These are phyloP conservation scores for Monodelphis domestica DNA, from an alignment of 2,797 vertebrate species.

Conservation along the genomic window DNA sequence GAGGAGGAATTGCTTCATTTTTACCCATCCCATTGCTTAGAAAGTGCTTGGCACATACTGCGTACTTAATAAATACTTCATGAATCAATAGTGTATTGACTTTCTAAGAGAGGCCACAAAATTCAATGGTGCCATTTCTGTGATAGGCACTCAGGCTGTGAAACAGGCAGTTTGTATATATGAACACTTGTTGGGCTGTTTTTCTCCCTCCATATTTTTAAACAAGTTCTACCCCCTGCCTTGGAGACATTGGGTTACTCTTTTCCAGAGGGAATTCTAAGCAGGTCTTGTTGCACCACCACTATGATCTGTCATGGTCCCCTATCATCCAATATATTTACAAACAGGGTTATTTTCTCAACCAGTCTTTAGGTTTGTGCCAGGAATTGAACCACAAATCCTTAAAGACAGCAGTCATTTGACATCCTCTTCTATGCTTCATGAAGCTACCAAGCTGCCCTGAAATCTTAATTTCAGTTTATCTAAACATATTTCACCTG, in stretches of 20 bases:
- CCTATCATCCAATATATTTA: constrained; percentile 69
- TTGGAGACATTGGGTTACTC: constrained; percentile 60
- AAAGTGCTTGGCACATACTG: neutral
- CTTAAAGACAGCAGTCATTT: constrained; percentile 75
- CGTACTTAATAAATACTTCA: neutral
- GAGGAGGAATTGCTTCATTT: neutral
- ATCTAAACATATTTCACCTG: neutral
- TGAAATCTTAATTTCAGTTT: constrained; percentile 6
- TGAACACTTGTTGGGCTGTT: neutral
- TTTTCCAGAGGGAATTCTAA: constrained; percentile 75
- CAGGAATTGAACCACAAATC: constrained; percentile 73
- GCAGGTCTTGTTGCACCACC: constrained; percentile 54
- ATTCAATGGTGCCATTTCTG: too few relatives aligned
- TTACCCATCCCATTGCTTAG: neutral
- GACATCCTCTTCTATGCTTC: constrained; percentile 13
- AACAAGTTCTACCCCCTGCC: neutral
- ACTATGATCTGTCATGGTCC: constrained; percentile 63
- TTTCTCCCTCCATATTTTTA: neutral
- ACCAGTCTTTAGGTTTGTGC: constrained; percentile 61
- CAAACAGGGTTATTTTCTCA: constrained; percentile 67
- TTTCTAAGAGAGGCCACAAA: neutral
- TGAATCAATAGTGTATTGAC: neutral
- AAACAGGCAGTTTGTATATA: neutral
- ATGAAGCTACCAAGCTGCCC: constrained; percentile 60
- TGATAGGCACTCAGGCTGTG: neutral